These are phyloP conservation scores for Netelia fuscicornis DNA, from an alignment of 2,888 invertebrate genomes.

Conservation along the genomic window DNA sequence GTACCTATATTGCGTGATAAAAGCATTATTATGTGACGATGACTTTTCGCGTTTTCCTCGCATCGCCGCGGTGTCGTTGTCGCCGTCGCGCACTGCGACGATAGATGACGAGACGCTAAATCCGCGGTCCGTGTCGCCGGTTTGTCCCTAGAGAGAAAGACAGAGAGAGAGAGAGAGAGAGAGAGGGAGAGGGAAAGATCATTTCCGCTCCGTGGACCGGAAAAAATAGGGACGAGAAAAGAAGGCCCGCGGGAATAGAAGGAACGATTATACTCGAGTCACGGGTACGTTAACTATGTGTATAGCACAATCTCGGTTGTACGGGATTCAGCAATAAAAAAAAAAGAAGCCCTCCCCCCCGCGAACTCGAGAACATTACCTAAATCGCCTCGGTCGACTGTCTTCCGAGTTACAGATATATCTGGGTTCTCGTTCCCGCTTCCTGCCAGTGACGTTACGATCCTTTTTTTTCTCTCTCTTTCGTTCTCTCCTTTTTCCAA, in stretches of 20 bases:
- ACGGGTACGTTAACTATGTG: conserved; percentile 9
- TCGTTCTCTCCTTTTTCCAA: too few relatives aligned
- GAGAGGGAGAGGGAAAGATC: conserved; percentile 50
- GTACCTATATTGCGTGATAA: not conserved
- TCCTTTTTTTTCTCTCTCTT: too few relatives aligned
- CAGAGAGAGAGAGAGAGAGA: not conserved
- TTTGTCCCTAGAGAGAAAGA: conserved; percentile 39
- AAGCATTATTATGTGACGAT: conserved; percentile 16
- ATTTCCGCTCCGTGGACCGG: conserved; percentile 70
- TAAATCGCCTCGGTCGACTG: conserved; percentile 20
- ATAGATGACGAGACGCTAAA: conserved; percentile 52
- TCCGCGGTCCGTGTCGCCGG: conserved; percentile 69
- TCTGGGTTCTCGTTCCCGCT: not conserved
- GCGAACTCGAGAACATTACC: conserved; percentile 43
- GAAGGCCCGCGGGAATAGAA: conserved; percentile 43
- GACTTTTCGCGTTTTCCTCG: conserved; percentile 54
- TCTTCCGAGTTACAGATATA: conserved; percentile 21
- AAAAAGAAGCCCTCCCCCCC: not conserved
- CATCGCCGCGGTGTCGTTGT: conserved; percentile 20
- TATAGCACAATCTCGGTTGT: conserved; percentile 18
- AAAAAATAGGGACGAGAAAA: conserved; percentile 60
- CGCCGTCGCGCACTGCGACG: conserved; percentile 48
- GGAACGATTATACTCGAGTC: conserved; percentile 52
- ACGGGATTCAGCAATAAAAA: conserved; percentile 54
- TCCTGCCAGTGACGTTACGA: not conserved